Conservation (phyloP, 2,797 vertebrate species). For the Thaleichthys pacificus region DNA sequence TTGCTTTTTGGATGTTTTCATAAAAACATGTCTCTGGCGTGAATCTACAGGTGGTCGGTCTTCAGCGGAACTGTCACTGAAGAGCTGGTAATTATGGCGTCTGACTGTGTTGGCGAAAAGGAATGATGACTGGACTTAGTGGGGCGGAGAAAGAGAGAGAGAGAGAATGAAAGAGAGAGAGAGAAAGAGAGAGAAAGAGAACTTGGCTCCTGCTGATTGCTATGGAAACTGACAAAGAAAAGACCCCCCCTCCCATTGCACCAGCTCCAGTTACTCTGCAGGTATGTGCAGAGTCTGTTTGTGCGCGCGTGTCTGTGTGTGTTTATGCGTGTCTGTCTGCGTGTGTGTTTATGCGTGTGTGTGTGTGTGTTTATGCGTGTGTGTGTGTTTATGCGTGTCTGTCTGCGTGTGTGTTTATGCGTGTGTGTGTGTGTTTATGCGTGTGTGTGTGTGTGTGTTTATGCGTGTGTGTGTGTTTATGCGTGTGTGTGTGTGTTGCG, state of each 20-base stretch:
- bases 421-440: too few relatives aligned
- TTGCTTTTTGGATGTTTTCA: too few relatives aligned
- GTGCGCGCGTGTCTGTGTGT: background rate
- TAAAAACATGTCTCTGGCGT: too few relatives aligned
- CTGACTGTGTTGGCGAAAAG: background rate
- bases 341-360: too few relatives aligned
- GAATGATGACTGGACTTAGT: constrained; percentile 5
- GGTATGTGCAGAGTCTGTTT: constrained; percentile 31
- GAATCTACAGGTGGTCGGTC: background rate
- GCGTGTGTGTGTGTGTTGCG: too few relatives aligned
- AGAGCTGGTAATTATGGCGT: background rate
- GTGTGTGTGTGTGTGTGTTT: too few relatives aligned
- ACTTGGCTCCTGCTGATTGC: constrained; percentile 31
- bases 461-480: too few relatives aligned
- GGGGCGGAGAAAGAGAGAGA: background rate
- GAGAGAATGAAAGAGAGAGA: background rate
- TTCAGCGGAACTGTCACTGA: background rate
- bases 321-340: background rate
- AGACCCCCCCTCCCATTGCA: background rate
- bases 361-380: too few relatives aligned
- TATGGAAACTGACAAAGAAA: constrained; percentile 36
- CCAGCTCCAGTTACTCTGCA: constrained; percentile 49
- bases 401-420: too few relatives aligned
- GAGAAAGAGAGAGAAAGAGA: background rate
- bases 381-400: background rate